Evolutionary conservation across 2,888 invertebrate species (phyloP).

Genomic region (Heteromurus nitidus): DNA sequence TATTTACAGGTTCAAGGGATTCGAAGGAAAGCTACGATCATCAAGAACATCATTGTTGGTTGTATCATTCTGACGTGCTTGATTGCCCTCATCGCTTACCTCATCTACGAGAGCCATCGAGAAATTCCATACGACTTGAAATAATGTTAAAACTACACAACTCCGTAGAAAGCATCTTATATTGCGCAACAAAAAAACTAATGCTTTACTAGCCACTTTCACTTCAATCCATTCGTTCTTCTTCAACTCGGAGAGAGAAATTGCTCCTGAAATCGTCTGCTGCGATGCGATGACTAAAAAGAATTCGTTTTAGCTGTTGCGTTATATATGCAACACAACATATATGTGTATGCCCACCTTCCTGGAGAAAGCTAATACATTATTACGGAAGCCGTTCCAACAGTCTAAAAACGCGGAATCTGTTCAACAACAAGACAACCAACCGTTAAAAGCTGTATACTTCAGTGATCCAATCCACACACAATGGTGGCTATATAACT

Average conservation of each 20-base stretch:
- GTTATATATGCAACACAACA: no score
- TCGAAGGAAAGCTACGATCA: constrained; percentile 63
- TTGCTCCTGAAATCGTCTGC: no score
- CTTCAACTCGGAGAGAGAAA: background rate
- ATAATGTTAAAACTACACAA: constrained; percentile 7
- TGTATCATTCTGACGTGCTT: constrained; percentile 60
- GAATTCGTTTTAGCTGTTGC: background rate
- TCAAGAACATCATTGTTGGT: constrained; percentile 61
- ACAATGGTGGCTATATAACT: no score
- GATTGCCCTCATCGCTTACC: constrained; percentile 58
- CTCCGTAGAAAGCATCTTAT: no score
- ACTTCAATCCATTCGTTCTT: background rate
- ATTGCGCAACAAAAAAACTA: background rate
- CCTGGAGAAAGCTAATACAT: no score
- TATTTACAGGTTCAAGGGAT: constrained; percentile 69
- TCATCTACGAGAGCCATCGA: constrained; percentile 62
- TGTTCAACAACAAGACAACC: no score
- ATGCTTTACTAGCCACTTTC: background rate
- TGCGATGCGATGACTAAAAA: background rate
- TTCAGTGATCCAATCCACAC: no score
- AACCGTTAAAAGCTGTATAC: no score
- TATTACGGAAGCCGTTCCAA: no score
- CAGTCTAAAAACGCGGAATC: no score
- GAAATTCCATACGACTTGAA: constrained; percentile 61
- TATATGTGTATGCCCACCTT: no score